Base-by-base conservation (phyloP, 2,888 invertebrate genomes). In the Prosopocoilus inquinatus region DNA sequence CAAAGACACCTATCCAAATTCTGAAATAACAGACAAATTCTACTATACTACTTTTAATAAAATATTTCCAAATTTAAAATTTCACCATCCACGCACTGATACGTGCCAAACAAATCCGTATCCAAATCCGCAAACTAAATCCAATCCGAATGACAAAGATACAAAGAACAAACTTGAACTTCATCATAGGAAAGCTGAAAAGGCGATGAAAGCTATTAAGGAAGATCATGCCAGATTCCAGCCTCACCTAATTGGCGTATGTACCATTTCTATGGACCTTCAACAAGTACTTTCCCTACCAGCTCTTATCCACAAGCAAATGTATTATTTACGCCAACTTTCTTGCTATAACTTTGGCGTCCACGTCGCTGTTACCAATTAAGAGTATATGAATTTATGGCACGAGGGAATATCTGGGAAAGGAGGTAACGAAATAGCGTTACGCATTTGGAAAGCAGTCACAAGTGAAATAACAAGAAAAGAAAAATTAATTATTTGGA, bases 141-240 rank as follows among this genome's bases (percentile, higher is more conserved):
- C 13, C 28, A 12, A 12, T 9, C 43, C 43, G n/a, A 43, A 43
- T 8, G 13, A 43, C 15, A 43, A 15, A 12, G 28, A 15, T 5
- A 16, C 43, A 7, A 43, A 43, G 15, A 11, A 12, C 12, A 43
- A 43, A 56, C 47, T 59, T 20, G 56, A 48, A 4, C 36, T 57
- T 11, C 56, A 57, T 41, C 58, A 58, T 38, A 44, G 55, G 38
- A 56, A 55, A 39, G 53, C 56, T 39, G 48, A 57, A 32, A 57
- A 49, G 32, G 59, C 50, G 38, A 48, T 49, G 47, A 53, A 53
- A 43, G 15, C 32, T 15, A 53, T 57, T 49, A 57, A 59, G 46
- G 53, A 47, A 47, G 59, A 59, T 39, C 46, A 49, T 11, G 13
- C 16, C n/a, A 16, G 9, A 20, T 53, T 50, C 38, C 58, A 58